A percentile compares a stretch with the other conserved stretches of the same genome.
phyloP scores from a whole-genome alignment of 2,888 invertebrate genomes.

The Lycophotia porphyrea region DNA sequence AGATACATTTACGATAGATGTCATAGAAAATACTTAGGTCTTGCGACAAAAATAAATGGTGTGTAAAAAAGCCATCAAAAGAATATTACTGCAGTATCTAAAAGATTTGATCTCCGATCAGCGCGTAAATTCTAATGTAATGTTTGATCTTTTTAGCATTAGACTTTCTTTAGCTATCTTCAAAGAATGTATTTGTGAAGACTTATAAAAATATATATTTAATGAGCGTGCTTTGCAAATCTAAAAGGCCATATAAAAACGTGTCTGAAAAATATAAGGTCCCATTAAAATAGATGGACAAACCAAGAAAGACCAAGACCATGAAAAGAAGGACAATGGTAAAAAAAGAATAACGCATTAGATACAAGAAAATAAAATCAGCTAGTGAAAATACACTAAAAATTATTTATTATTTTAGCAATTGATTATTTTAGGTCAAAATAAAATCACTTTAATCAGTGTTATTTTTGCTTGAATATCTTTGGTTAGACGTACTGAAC shows the following conservation, averaged over 20 bases:
- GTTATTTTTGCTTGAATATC: no score
- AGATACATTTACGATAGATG: not conserved
- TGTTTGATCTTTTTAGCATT: slow-evolving; percentile 32
- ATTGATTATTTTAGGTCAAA: no score
- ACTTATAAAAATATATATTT: slow-evolving; percentile 2
- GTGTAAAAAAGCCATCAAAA: slow-evolving; percentile 41
- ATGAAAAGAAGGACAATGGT: no score
- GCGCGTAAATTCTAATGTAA: slow-evolving; percentile 28
- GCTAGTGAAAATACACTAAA: no score
- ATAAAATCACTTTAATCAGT: no score
- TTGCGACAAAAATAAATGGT: slow-evolving; percentile 7
- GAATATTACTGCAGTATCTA: slow-evolving; percentile 35
- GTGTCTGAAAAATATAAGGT: not conserved
- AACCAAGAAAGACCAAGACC: no score
- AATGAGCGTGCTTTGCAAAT: not conserved
- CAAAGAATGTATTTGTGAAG: not conserved
- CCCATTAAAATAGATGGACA: no score
- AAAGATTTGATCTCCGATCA: slow-evolving; percentile 36
- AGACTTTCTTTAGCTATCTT: slow-evolving; percentile 24
- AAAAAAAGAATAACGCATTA: no score
- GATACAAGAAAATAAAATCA: no score
- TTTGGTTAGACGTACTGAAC: no score
- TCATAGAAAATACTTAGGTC: slow-evolving; percentile 14
- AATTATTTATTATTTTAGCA: no score
- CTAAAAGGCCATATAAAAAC: not conserved